Percentiles rank a stretch among this genome's conserved stretches.
phyloP scores from a whole-genome alignment of 2,888 invertebrate genomes.

The Aspidiotus destructor region DNA sequence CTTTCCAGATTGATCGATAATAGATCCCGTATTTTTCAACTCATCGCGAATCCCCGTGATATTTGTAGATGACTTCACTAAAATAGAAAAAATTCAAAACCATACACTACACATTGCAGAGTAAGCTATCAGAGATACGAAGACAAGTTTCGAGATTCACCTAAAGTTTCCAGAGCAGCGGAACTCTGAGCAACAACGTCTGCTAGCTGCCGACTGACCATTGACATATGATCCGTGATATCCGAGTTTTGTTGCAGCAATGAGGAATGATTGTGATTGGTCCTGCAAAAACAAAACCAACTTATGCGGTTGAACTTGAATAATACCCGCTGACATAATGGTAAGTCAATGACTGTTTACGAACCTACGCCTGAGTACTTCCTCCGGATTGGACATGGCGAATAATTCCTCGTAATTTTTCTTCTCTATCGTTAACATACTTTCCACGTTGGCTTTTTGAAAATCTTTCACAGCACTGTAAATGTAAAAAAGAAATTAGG shows the following conservation, averaged over 20 bases:
- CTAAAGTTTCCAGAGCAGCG: constrained; percentile 66
- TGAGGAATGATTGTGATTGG: constrained; percentile 10
- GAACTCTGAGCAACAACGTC: constrained; percentile 81
- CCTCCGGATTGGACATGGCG: constrained; percentile 47
- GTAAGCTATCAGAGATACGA: neutral
- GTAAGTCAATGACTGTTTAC: neutral
- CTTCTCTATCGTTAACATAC: constrained; percentile 69
- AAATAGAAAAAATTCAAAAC: constrained; percentile 36
- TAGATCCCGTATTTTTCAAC: constrained; percentile 72
- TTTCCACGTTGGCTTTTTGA: constrained; percentile 67
- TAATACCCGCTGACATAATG: neutral
- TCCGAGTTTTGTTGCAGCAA: constrained; percentile 20
- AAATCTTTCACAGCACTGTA: constrained; percentile 60
- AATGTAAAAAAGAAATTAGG: constrained; percentile 1
- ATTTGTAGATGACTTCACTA: constrained; percentile 47
- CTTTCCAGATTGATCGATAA: constrained; percentile 80
- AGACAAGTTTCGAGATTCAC: constrained; percentile 40
- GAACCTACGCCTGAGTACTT: constrained; percentile 51
- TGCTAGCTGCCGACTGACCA: constrained; percentile 74
- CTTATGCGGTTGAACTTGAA: neutral
- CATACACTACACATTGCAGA: neutral
- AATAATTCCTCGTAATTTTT: constrained; percentile 62
- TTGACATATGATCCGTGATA: constrained; percentile 73
- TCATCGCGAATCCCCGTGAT: constrained; percentile 64
- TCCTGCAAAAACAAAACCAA: constrained; percentile 12